phyloP scores from a whole-genome alignment of 2,113 vertebrate species.

The Sinocyclocheilus anophthalmus region DNA sequence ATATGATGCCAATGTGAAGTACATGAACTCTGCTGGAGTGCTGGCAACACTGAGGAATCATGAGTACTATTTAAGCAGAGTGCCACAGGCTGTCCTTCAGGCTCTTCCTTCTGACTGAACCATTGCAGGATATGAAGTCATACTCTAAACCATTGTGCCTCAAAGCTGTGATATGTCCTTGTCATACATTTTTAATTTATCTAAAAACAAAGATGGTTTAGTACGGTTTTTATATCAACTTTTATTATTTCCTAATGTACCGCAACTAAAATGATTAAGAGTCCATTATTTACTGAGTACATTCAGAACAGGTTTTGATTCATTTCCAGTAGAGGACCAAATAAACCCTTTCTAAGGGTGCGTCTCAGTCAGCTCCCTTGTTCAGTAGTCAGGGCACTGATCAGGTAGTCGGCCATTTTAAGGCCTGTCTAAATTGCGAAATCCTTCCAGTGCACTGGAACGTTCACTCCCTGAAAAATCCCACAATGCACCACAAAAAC shows the following conservation, averaged over 20 bases:
- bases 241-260: too few relatives aligned
- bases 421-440: too few relatives aligned
- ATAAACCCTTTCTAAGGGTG: not conserved
- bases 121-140: not conserved
- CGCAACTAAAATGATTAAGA: not conserved
- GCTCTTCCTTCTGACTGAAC: slow-evolving; percentile 74
- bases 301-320: not conserved
- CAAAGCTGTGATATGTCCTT: not conserved
- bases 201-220: not conserved
- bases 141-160: slow-evolving; percentile 13
- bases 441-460: too few relatives aligned
- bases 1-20: slow-evolving; percentile 90
- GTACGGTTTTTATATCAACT: too few relatives aligned
- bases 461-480: too few relatives aligned
- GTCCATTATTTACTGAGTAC: not conserved
- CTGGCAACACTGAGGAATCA: slow-evolving; percentile 88
- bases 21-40: slow-evolving; percentile 95
- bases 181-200: not conserved
- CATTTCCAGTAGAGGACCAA: not conserved
- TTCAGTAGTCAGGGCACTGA: too few relatives aligned
- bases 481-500: too few relatives aligned
- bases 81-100: slow-evolving; percentile 84
- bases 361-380: too few relatives aligned
- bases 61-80: slow-evolving; percentile 86
- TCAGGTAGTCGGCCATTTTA: too few relatives aligned